These are phyloP conservation scores for Leptonema lineaticorne DNA, from an alignment of 1,140 invertebrate species.

Conservation along the genomic window DNA sequence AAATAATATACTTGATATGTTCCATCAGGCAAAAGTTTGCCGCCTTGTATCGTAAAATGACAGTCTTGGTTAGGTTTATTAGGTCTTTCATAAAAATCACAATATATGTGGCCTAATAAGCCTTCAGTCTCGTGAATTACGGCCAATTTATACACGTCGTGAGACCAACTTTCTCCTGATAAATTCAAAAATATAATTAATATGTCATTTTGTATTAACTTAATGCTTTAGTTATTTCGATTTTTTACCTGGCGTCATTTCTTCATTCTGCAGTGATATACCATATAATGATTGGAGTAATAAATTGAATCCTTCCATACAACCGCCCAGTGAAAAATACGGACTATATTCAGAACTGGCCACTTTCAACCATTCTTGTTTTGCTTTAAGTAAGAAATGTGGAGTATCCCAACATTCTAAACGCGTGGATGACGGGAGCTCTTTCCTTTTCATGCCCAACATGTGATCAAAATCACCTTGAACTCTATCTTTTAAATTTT, in stretches of 20 bases:
- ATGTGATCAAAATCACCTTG: slow-evolving; percentile 71
- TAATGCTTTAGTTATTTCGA: neutral
- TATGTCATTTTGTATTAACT: neutral
- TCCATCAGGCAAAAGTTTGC: slow-evolving; percentile 77
- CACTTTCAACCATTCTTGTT: slow-evolving; percentile 67
- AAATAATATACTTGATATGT: slow-evolving; percentile 69
- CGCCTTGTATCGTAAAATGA: slow-evolving; percentile 97
- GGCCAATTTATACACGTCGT: slow-evolving; percentile 85
- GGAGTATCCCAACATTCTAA: slow-evolving; percentile 83
- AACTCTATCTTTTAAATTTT: slow-evolving; percentile 66
- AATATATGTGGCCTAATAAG: slow-evolving; percentile 92
- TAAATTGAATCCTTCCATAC: slow-evolving; percentile 94
- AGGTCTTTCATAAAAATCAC: slow-evolving; percentile 90
- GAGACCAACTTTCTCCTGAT: slow-evolving; percentile 79
- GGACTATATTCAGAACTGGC: slow-evolving; percentile 73
- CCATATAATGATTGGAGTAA: slow-evolving; percentile 80
- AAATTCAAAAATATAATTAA: neutral
- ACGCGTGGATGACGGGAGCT: slow-evolving; percentile 50
- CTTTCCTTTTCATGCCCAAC: slow-evolving; percentile 69
- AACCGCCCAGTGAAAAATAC: slow-evolving; percentile 91
- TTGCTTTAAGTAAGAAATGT: slow-evolving; percentile 74
- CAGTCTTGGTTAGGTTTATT: slow-evolving; percentile 96
- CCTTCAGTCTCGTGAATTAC: slow-evolving; percentile 78
- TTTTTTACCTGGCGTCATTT: slow-evolving; percentile 60
- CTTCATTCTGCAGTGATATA: slow-evolving; percentile 70